Evolutionary conservation across 2,797 vertebrate genomes (phyloP), one percentile per base, ranked within the genome.

Genomic region (Sebastes oblongus): DNA sequence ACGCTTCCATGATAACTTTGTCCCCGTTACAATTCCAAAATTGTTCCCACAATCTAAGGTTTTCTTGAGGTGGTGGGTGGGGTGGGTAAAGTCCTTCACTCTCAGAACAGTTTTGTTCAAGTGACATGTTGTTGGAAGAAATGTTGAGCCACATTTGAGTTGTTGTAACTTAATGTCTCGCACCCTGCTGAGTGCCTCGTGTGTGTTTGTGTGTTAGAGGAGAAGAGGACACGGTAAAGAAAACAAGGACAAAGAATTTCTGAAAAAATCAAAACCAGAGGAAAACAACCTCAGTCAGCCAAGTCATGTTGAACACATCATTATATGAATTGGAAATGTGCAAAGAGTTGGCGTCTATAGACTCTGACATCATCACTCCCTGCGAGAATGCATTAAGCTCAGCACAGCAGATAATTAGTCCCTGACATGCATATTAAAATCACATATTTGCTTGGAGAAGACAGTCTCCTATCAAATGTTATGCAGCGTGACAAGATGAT

Each of bases 101-200:
- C 58, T 67, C 65, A 50, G 62, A 87, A 22, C 22, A 56, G 70
- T 75, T 90, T 75, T 87, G 75, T 86, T 81, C 18, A 3, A 70
- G 62, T 84, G 70, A 74, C 78, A 80, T 65, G 50, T 78, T 82
- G 59, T 72, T 78, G 71, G 69, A 81, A 81, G 75, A 87, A 68
- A 81, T 70, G 61, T 61, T 78, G 52, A 85, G 64, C 62, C 52
- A 32, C 81, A 78, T 86, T 87, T 79, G 68, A 86, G 84, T 86
- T 78, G 84, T 86, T 78, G 72, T 78, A 79, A 84, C 42, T 65
- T 85, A 77, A 87, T 72, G 76, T 70, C 54, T 76, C 10, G 13
- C 66, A 50, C 75, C 73, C 72, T 71, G 83, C 69, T 72, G 80
- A 32, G 72, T 16, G 42, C 42, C 42, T 46, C 39, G 6, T 46